Conservation (phyloP, 2,888 invertebrate genomes). For the Bhutanitis thaidina region DNA sequence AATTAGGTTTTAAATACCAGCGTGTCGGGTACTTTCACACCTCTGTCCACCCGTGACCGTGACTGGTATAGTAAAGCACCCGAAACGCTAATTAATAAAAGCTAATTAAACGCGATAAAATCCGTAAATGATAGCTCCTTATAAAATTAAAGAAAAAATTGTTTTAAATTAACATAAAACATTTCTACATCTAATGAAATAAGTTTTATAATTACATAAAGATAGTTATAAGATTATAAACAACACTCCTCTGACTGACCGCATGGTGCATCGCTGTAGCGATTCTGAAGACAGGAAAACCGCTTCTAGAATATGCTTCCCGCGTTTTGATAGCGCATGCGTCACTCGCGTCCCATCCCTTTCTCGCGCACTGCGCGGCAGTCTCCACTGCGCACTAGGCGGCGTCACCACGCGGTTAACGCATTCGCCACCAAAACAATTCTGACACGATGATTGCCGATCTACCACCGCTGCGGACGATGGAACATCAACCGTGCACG, state of each 20-base stretch:
- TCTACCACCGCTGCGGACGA: slow-evolving; percentile 46
- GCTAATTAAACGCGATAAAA: too few relatives aligned
- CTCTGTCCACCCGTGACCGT: too few relatives aligned
- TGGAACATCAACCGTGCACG: slow-evolving; percentile 42
- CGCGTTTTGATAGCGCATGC: slow-evolving; percentile 69
- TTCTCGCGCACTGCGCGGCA: slow-evolving; percentile 63
- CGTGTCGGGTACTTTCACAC: too few relatives aligned
- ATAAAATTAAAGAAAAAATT: too few relatives aligned
- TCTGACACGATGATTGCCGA: slow-evolving; percentile 59
- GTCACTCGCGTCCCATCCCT: slow-evolving; percentile 47
- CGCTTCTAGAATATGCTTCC: slow-evolving; percentile 68
- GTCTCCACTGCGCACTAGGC: slow-evolving; percentile 58
- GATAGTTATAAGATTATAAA: not conserved
- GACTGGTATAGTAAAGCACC: too few relatives aligned
- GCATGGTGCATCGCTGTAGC: not conserved
- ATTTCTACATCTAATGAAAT: too few relatives aligned
- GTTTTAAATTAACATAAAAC: too few relatives aligned
- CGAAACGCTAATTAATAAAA: too few relatives aligned
- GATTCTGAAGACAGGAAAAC: slow-evolving; percentile 22
- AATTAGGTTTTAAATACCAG: too few relatives aligned
- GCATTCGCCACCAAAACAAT: slow-evolving; percentile 38
- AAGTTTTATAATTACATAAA: too few relatives aligned
- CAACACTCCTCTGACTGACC: not conserved
- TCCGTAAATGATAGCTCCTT: too few relatives aligned
- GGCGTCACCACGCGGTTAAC: slow-evolving; percentile 45